phyloP scores from a whole-genome alignment of 2,888 invertebrate species.

The Dicyrtoma fusca region DNA sequence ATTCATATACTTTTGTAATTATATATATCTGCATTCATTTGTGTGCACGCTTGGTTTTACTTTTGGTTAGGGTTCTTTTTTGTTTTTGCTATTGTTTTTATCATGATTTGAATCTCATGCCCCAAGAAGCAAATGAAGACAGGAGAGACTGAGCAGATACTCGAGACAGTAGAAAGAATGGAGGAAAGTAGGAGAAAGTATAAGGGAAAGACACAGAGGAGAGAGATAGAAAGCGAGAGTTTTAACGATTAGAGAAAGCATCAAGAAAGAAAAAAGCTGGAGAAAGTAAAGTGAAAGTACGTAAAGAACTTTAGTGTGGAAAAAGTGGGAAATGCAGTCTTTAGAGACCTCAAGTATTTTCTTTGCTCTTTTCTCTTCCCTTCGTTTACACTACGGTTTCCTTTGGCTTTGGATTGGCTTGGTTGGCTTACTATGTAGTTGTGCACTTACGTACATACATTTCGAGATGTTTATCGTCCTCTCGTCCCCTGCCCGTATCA shows the following conservation, averaged over 20 bases:
- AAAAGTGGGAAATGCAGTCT: not conserved
- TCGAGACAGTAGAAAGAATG: not conserved
- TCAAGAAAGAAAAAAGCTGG: not conserved
- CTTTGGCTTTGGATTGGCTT: not conserved
- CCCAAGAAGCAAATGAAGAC: too few relatives aligned
- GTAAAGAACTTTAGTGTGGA: not conserved
- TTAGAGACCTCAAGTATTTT: too few relatives aligned
- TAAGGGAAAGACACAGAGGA: not conserved
- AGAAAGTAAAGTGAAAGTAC: constrained; percentile 1
- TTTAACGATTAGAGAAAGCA: constrained; percentile 18
- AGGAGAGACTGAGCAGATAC: not conserved
- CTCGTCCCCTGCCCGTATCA: too few relatives aligned
- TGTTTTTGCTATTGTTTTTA: too few relatives aligned
- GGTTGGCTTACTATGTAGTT: too few relatives aligned
- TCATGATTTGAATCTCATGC: too few relatives aligned
- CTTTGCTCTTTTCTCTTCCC: not conserved
- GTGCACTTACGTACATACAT: too few relatives aligned
- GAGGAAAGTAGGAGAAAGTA: not conserved
- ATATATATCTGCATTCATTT: too few relatives aligned
- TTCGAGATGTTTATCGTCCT: too few relatives aligned
- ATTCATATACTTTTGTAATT: too few relatives aligned
- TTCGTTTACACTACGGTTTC: not conserved
- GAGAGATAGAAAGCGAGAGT: not conserved
- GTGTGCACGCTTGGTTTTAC: too few relatives aligned
- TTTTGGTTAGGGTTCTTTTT: too few relatives aligned